Conservation (phyloP, 2,113 vertebrate genomes). For the Columbina picui region DNA sequence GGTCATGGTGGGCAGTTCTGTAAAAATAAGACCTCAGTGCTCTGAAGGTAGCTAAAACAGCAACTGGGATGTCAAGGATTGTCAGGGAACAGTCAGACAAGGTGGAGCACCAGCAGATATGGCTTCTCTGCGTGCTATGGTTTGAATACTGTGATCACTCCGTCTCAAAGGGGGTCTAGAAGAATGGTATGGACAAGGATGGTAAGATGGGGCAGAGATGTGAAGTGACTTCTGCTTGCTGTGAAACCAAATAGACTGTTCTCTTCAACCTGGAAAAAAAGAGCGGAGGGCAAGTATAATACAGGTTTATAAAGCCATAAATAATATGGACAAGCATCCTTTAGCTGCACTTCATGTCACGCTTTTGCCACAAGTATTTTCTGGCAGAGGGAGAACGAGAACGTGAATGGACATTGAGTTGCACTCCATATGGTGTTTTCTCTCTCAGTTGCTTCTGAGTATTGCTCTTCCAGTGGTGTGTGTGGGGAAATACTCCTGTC, state of each 20-base stretch:
- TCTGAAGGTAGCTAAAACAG: background rate
- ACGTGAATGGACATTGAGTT: accelerated
- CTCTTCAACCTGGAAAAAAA: background rate
- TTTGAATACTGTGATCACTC: background rate
- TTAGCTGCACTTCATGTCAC: background rate
- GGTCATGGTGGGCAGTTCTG: background rate
- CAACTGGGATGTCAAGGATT: background rate
- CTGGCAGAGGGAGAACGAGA: background rate
- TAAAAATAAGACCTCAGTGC: background rate
- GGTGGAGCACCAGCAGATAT: background rate
- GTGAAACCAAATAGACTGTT: background rate
- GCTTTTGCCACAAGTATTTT: background rate
- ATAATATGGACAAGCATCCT: accelerated
- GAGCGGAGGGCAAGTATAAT: background rate
- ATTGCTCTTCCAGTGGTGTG: accelerated
- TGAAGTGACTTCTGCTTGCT: background rate
- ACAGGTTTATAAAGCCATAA: background rate
- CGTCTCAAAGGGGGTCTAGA: background rate
- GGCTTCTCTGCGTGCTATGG: accelerated
- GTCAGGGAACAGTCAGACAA: background rate
- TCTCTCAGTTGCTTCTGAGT: background rate
- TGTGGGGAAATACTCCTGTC: background rate
- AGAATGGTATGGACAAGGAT: background rate
- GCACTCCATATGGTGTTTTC: accelerated
- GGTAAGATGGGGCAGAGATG: background rate